phyloP scores from a whole-genome alignment of 2,888 invertebrate genomes.

The Sinopyrophorus schimmeli region DNA sequence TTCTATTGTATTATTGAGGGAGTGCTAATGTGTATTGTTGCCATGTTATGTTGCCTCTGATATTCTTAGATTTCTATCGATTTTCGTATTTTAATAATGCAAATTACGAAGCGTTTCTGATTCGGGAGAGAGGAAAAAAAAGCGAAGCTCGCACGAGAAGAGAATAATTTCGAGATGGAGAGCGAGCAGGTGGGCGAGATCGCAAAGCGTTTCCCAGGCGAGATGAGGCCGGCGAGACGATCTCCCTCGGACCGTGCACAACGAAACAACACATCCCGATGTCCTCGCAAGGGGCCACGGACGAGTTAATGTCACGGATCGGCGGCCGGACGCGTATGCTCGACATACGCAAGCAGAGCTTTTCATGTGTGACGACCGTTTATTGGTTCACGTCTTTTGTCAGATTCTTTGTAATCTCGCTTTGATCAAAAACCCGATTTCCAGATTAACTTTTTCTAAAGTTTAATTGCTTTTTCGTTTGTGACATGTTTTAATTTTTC shows the following conservation, averaged over 20 bases:
- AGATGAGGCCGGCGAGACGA: too few species aligned
- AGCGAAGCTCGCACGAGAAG: too few species aligned
- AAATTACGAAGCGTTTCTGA: conserved; percentile 1
- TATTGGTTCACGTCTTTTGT: conserved; percentile 44
- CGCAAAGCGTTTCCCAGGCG: conserved; percentile 19
- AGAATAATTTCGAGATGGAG: too few species aligned
- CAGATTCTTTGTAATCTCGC: conserved; percentile 27
- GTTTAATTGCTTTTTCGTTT: conserved; percentile 24
- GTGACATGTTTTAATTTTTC: conserved; percentile 21
- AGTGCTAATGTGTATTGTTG: conserved; percentile 44
- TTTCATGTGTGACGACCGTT: conserved; percentile 51
- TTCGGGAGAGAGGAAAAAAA: too few species aligned
- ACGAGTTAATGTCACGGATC: conserved; percentile 38
- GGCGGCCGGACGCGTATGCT: conserved; percentile 33
- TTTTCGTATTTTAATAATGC: conserved; percentile 21
- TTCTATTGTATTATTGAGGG: conserved; percentile 42
- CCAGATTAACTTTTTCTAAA: conserved; percentile 26
- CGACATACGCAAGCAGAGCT: conserved; percentile 40
- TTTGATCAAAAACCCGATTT: conserved; percentile 23
- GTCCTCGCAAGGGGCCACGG: conserved; percentile 35
- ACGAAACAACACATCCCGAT: conserved; percentile 37
- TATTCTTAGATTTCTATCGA: conserved; percentile 35
- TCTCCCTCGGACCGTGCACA: too few species aligned
- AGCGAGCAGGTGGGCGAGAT: conserved; percentile 31
- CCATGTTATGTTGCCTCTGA: conserved; percentile 38